Conservation (phyloP, 2,113 vertebrate species). For the Plectropomus leopardus region DNA sequence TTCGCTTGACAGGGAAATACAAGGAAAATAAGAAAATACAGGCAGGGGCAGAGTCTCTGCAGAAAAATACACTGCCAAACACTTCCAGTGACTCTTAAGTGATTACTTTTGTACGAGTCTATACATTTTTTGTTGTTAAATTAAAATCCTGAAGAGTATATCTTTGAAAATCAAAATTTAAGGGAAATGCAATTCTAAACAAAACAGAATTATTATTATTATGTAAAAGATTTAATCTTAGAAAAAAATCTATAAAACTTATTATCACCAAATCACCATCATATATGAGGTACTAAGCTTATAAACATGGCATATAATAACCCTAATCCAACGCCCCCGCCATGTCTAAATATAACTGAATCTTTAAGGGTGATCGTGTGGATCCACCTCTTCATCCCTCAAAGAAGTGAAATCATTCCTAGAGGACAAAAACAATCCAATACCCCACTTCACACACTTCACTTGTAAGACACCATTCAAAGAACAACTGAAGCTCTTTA, state of each 20-base stretch:
- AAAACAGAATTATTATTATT: too few species aligned
- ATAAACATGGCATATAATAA: constrained; percentile 42
- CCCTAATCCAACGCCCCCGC: constrained; percentile 44
- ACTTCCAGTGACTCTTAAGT: too few species aligned
- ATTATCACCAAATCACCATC: not conserved
- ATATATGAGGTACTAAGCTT: not conserved
- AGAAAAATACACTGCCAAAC: too few species aligned
- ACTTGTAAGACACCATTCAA: constrained; percentile 41
- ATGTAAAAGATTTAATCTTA: too few species aligned
- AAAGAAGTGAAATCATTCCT: constrained; percentile 34
- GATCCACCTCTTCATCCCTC: constrained; percentile 43
- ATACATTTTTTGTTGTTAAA: too few species aligned
- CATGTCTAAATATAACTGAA: constrained; percentile 48
- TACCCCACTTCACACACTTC: constrained; percentile 42
- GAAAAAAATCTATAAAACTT: not conserved
- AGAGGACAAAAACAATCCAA: constrained; percentile 53
- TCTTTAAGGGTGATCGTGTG: constrained; percentile 28
- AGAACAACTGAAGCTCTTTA: constrained; percentile 18
- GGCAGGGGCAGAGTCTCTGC: too few species aligned
- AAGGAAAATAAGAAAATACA: too few species aligned
- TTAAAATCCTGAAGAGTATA: too few species aligned
- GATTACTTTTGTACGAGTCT: too few species aligned
- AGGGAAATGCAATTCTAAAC: too few species aligned
- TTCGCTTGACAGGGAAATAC: too few species aligned
- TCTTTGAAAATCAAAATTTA: too few species aligned